Conservation (phyloP, 2,888 invertebrate genomes). For the Agrypnus murinus region DNA sequence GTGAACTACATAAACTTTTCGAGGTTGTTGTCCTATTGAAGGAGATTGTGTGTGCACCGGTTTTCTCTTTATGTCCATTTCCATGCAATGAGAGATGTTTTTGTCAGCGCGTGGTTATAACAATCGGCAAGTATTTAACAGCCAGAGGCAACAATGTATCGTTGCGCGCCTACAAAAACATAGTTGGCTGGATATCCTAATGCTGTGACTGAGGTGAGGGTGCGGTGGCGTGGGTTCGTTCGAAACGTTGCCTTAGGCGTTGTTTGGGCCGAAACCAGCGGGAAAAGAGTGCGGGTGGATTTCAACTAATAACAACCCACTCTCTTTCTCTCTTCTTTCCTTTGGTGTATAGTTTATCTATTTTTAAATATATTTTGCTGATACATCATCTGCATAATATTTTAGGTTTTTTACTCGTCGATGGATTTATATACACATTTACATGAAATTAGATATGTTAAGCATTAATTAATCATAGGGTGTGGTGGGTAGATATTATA, state of each 20-base stretch:
- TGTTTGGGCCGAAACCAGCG: conserved; percentile 54
- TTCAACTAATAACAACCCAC: conserved; percentile 56
- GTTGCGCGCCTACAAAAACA: conserved; percentile 57
- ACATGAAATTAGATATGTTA: background rate
- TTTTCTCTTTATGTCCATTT: conserved; percentile 39
- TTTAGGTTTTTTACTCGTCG: conserved; percentile 12
- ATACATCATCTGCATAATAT: conserved; percentile 1
- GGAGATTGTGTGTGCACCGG: conserved; percentile 32
- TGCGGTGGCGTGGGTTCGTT: conserved; percentile 60
- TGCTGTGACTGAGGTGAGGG: conserved; percentile 56
- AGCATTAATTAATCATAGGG: no score
- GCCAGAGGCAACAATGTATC: conserved; percentile 55
- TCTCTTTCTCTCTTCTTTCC: no score
- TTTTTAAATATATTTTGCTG: no score
- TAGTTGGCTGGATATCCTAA: conserved; percentile 42
- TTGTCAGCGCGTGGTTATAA: conserved; percentile 49
- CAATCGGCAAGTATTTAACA: conserved; percentile 56
- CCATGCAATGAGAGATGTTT: conserved; percentile 27
- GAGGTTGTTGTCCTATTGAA: conserved; percentile 53
- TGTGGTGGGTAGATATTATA: no score
- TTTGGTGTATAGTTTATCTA: conserved; percentile 42
- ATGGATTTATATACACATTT: conserved; percentile 7
- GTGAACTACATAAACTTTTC: conserved; percentile 41
- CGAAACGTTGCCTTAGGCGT: conserved; percentile 55
- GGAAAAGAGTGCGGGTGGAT: conserved; percentile 61